phyloP scores from a whole-genome alignment of 2,113 vertebrate genomes.

The Cyanocitta stelleri region DNA sequence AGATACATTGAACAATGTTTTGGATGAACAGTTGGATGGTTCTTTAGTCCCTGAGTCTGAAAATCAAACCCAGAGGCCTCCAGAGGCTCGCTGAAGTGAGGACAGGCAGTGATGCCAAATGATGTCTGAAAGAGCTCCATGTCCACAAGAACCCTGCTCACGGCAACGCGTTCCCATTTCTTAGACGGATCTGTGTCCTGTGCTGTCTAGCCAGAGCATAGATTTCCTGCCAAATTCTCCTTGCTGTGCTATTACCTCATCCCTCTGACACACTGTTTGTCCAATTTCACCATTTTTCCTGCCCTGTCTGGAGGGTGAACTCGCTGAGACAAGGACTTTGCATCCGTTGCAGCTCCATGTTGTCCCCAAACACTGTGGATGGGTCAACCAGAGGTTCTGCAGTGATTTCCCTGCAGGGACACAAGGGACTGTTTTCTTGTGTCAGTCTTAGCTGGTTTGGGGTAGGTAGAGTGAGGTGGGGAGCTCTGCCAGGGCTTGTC shows the following conservation, averaged over 20 bases:
- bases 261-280: background rate
- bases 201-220: constrained; percentile 42
- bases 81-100: background rate
- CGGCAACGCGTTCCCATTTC: background rate
- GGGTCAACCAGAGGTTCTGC: background rate
- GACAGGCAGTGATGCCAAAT: constrained; percentile 39
- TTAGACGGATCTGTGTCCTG: constrained; percentile 45
- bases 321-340: background rate
- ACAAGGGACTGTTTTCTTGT: background rate
- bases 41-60: background rate
- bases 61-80: background rate
- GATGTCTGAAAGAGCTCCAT: constrained; percentile 21
- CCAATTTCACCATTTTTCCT: background rate
- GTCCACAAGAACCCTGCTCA: constrained; percentile 8
- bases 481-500: background rate
- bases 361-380: background rate
- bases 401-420: background rate
- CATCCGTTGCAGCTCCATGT: rapidly evolving
- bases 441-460: background rate
- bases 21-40: background rate
- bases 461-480: background rate
- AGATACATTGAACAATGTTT: background rate
- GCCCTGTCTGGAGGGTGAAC: background rate
- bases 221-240: constrained; percentile 51
- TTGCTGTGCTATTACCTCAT: constrained; percentile 59